Base-by-base conservation (phyloP, 2,797 vertebrate species). In the Chaetodon trifasciatus region DNA sequence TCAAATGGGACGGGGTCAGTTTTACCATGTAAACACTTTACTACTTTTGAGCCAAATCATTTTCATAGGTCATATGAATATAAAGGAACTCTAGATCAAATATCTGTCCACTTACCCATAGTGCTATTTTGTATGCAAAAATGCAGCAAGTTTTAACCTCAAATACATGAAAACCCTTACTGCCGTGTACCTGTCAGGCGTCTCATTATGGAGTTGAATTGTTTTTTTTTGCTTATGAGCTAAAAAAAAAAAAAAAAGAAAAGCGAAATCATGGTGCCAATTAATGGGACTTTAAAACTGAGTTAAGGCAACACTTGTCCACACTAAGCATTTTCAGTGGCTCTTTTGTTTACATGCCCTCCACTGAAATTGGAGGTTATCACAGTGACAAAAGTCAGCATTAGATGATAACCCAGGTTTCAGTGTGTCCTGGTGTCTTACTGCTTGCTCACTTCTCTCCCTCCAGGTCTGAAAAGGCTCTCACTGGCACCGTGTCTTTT, bases 401-500 rank as follows among this genome's bases (percentile, higher is more conserved):
- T 69, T 92, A 90, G 42, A 44, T 4, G 74, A 74, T 76, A 83
- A 81, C 53, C 67, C 55, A 77, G 49, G 60, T 86, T 70, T 91
- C 12, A 88, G 71, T 89, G 79, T 89, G 79, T 88, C 78, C 73
- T 90, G 86, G 52, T 88, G 78, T 88, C 40, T 83, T 91, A 73
- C 79, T 88, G 86, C 86, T 70, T 92, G 70, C 76, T 92, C 57
- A 71, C 81, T 82, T 88, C 72, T 90, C 85, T 86, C 81, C 84
- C 80, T 76, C 19, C 90, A 95, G 93, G 93, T 92, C 70, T 86
- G 78, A 88, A 55, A 84, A 82, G 89, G 89, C 78, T 90, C 82
- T 90, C 84, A 70, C 76, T 57, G 63, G 67, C 80, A 73, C 73
- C 23, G 55, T 23, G 0, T 61, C 3, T 32, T 78, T 67, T 21